Conservation (phyloP, 2,888 invertebrate genomes). For the Agrochola circellaris region DNA sequence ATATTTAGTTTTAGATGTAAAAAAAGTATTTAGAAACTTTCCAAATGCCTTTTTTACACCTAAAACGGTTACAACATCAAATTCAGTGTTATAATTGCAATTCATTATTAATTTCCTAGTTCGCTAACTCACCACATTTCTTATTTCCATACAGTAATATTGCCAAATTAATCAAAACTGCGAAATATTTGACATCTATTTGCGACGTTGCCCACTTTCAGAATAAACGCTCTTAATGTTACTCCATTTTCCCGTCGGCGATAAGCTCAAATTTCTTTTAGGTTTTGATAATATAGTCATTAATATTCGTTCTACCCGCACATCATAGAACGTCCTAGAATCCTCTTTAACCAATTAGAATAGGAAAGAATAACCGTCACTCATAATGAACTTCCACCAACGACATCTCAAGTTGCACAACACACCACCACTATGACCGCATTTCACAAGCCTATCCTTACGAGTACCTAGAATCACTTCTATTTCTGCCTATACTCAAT, state of each 20-base stretch:
- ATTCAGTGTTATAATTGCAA: too few relatives aligned
- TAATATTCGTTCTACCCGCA: background rate
- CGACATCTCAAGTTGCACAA: slow-evolving; percentile 22
- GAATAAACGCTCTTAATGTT: background rate
- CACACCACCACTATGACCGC: slow-evolving; percentile 17
- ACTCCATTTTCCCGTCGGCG: background rate
- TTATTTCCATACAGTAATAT: too few relatives aligned
- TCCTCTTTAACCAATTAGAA: background rate
- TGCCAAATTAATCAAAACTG: too few relatives aligned
- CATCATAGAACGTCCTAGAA: background rate
- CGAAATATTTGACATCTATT: too few relatives aligned
- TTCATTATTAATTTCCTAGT: too few relatives aligned
- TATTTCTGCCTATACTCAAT: slow-evolving; percentile 52
- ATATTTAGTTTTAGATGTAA: too few relatives aligned
- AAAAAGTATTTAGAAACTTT: too few relatives aligned
- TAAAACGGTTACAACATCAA: too few relatives aligned
- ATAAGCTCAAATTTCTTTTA: too few relatives aligned
- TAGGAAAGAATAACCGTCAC: background rate
- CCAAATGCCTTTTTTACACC: too few relatives aligned
- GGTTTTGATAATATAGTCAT: background rate
- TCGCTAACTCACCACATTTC: too few relatives aligned
- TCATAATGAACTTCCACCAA: background rate
- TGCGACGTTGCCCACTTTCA: too few relatives aligned
- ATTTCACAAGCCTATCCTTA: slow-evolving; percentile 29
- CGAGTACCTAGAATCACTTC: slow-evolving; percentile 50